These are phyloP conservation scores for Tylochromis polylepis DNA, from an alignment of 2,113 vertebrate genomes.

Conservation along the genomic window DNA sequence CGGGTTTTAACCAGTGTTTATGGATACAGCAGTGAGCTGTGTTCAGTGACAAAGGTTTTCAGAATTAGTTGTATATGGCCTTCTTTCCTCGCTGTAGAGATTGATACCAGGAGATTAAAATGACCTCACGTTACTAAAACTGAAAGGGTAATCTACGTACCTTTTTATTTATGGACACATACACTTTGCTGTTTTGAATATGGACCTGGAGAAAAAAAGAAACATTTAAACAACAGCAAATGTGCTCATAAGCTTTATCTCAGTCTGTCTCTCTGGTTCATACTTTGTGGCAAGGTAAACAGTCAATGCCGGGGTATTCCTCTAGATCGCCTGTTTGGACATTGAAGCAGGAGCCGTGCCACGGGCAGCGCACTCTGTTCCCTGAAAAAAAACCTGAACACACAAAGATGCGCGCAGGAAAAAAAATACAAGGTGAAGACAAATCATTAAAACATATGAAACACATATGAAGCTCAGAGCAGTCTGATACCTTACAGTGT, in stretches of 20 bases:
- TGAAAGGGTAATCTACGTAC: constrained; percentile 40
- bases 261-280: background rate
- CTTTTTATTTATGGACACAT: constrained; percentile 73
- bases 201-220: constrained; percentile 70
- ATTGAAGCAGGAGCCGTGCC: constrained; percentile 83
- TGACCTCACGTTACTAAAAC: background rate
- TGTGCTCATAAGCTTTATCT: background rate
- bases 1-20: background rate
- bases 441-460: background rate
- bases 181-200: constrained; percentile 76
- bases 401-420: background rate
- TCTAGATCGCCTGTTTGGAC: constrained; percentile 80
- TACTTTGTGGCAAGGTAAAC: constrained; percentile 73
- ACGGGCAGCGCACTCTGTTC: constrained; percentile 79
- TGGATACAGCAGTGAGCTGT: background rate
- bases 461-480: background rate
- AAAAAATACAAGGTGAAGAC: background rate
- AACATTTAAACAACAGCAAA: background rate
- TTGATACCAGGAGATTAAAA: background rate
- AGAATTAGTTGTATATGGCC: background rate
- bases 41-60: background rate
- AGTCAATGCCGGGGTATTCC: constrained; percentile 80
- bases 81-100: background rate
- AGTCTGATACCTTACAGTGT: background rate
- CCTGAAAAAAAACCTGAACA: constrained; percentile 73